These are phyloP conservation scores for Harpalus rubripes DNA, from an alignment of 2,888 invertebrate genomes.

Conservation along the genomic window DNA sequence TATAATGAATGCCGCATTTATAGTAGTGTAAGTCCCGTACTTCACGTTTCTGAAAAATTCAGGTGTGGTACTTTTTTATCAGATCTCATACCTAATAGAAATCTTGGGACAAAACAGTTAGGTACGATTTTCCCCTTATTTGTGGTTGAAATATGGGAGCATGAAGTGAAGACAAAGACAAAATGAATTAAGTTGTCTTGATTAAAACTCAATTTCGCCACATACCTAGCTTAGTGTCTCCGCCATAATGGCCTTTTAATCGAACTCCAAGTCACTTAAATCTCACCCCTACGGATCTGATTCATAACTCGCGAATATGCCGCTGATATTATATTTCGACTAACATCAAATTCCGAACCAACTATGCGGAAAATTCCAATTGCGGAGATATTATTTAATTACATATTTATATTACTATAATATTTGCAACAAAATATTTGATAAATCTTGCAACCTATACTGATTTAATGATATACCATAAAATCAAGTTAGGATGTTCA, in stretches of 20 bases:
- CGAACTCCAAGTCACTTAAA: conserved; percentile 2
- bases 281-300: not conserved
- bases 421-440: too few relatives aligned
- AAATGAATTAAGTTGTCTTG: conserved; percentile 13
- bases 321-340: not conserved
- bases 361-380: not conserved
- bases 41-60: not conserved
- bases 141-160: conserved; percentile 11
- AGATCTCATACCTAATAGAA: not conserved
- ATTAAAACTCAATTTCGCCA: conserved; percentile 24
- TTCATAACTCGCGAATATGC: not conserved
- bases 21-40: not conserved
- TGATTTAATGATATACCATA: too few relatives aligned
- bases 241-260: conserved; percentile 5
- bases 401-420: not conserved
- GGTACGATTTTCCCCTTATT: not conserved
- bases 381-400: not conserved
- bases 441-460: too few relatives aligned
- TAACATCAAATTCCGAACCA: not conserved
- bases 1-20: not conserved
- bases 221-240: not conserved
- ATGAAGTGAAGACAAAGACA: conserved; percentile 20
- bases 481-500: too few relatives aligned
- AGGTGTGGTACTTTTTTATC: not conserved
- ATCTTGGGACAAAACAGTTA: not conserved